Percentiles rank a stretch among this genome's conserved stretches.
Evolutionary conservation across 2,113 vertebrate species (phyloP).

Genomic region (Dipodomys ordii): DNA sequence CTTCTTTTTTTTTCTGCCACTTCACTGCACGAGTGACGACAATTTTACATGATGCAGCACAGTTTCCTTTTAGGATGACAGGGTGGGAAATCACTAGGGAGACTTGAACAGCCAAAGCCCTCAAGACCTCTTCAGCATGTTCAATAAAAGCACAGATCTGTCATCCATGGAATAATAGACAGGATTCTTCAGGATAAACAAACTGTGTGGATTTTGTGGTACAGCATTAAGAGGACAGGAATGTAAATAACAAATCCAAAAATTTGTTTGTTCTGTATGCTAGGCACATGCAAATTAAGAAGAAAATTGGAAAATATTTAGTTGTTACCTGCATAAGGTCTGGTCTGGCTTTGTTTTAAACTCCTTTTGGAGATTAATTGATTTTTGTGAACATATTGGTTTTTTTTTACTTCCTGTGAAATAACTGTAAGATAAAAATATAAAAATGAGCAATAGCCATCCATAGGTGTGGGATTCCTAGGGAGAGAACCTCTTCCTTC

Average conservation of each 20-base stretch:
- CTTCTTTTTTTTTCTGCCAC: constrained; percentile 63
- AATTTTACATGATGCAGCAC: constrained; percentile 61
- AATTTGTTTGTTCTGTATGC: constrained; percentile 22
- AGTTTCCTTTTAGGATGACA: constrained; percentile 57
- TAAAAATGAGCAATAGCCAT: neutral
- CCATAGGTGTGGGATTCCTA: neutral
- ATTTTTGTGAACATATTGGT: neutral
- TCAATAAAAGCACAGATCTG: constrained; percentile 64
- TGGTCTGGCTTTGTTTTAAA: neutral
- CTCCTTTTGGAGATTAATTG: neutral
- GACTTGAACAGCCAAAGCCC: constrained; percentile 17
- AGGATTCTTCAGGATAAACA: constrained; percentile 21
- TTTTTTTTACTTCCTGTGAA: constrained; percentile 3
- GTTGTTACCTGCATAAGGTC: neutral
- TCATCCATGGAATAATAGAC: constrained; percentile 34
- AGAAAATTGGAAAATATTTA: neutral
- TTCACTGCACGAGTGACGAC: constrained; percentile 47
- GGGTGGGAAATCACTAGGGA: constrained; percentile 51
- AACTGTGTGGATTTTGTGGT: neutral
- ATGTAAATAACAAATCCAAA: constrained; percentile 30
- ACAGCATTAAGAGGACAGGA: neutral
- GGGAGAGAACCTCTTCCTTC: neutral
- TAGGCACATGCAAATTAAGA: neutral
- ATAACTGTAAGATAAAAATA: neutral
- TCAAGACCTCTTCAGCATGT: constrained; percentile 30